Conservation (phyloP, 2,888 invertebrate species). For the Apodemia hepburni region DNA sequence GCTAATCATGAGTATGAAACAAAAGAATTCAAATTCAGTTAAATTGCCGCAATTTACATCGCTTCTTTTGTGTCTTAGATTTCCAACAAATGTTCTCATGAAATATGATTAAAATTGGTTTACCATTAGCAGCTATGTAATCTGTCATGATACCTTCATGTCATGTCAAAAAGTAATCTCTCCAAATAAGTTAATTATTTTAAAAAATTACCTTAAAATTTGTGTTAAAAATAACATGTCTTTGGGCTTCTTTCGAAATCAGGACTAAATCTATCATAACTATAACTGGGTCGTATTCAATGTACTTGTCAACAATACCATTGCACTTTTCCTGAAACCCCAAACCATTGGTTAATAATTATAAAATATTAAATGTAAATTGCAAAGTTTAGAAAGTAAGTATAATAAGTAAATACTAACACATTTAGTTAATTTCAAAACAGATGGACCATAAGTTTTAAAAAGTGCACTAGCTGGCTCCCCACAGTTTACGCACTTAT, state of each 20-base stretch:
- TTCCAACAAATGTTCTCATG: too few relatives aligned
- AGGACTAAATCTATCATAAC: constrained; percentile 92
- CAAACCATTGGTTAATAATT: constrained; percentile 20
- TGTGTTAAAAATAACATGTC: constrained; percentile 92
- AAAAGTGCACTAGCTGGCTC: constrained; percentile 80
- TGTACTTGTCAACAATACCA: constrained; percentile 91
- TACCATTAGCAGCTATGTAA: too few relatives aligned
- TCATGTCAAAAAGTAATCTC: background rate
- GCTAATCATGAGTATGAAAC: too few relatives aligned
- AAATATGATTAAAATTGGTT: too few relatives aligned
- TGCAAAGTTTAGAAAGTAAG: background rate
- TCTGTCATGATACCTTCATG: too few relatives aligned
- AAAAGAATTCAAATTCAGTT: too few relatives aligned
- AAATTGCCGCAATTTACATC: too few relatives aligned
- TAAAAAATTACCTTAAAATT: constrained; percentile 82
- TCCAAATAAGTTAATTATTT: background rate
- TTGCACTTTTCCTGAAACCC: constrained; percentile 86
- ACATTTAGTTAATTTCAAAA: constrained; percentile 87
- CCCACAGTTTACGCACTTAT: constrained; percentile 86
- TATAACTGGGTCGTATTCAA: constrained; percentile 94
- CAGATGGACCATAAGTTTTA: constrained; percentile 85
- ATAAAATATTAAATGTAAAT: background rate
- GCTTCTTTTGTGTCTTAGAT: too few relatives aligned
- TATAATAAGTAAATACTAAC: constrained; percentile 58
- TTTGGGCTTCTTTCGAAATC: constrained; percentile 89